These are phyloP conservation scores for Parnassius apollo DNA, from an alignment of 2,888 invertebrate genomes.

Conservation along the genomic window DNA sequence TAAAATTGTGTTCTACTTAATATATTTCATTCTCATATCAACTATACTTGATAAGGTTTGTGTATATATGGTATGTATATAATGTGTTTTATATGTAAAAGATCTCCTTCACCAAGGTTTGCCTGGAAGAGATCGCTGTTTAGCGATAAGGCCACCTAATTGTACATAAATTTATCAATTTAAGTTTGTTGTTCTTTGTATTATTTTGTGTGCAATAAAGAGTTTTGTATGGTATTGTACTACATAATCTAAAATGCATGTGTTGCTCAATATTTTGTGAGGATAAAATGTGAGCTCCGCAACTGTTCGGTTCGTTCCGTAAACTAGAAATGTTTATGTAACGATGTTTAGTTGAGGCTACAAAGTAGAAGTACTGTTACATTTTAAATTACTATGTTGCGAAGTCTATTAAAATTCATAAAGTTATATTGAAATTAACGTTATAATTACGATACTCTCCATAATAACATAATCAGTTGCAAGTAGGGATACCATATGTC, in stretches of 20 bases:
- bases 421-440: constrained; percentile 23
- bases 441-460: constrained; percentile 21
- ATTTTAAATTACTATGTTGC: constrained; percentile 9
- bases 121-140: no score
- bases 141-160: no score
- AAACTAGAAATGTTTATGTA: constrained; percentile 11
- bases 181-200: no score
- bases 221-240: no score
- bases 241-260: background rate
- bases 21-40: no score
- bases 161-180: no score
- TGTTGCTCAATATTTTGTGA: background rate
- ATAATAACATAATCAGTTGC: constrained; percentile 21
- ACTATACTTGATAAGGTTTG: no score
- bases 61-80: no score
- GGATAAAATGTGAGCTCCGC: constrained; percentile 5
- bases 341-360: constrained; percentile 2
- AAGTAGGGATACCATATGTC: background rate
- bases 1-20: no score
- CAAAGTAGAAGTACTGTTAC: constrained; percentile 23
- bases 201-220: no score
- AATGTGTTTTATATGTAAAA: no score
- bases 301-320: constrained; percentile 6
- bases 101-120: no score
- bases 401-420: constrained; percentile 25